Evolutionary conservation across 2,113 vertebrate species (phyloP).

Genomic region (Chiloscyllium plagiosum): DNA sequence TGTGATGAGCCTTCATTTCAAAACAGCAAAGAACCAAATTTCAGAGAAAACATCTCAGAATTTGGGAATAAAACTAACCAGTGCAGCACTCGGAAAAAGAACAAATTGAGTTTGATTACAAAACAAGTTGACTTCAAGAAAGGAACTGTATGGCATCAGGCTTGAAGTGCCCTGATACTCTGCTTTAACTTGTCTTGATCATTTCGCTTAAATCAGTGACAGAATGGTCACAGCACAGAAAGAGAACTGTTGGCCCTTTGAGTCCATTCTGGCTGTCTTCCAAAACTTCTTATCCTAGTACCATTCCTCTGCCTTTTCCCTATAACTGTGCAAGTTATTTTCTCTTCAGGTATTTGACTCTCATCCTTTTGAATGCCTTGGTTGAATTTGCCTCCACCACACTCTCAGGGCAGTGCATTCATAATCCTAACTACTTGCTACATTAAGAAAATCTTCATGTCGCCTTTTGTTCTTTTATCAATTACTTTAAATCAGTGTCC

Average conservation of each 20-base stretch:
- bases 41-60: neutral
- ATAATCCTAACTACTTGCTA: neutral
- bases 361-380: neutral
- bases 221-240: too few relatives aligned
- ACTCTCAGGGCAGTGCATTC: neutral
- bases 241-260: neutral
- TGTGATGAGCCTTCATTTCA: neutral
- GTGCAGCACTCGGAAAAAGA: neutral
- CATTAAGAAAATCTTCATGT: neutral
- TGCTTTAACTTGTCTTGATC: neutral
- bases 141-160: neutral
- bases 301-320: neutral
- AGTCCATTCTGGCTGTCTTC: neutral
- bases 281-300: neutral
- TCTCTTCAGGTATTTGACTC: neutral
- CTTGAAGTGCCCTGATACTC: neutral
- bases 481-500: neutral
- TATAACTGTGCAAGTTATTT: neutral
- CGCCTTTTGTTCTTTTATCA: neutral
- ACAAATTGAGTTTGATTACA: neutral
- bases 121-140: neutral
- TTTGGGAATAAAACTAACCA: neutral
- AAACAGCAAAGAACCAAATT: neutral
- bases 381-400: neutral
- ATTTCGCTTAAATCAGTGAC: neutral